Base-by-base conservation (phyloP, 2,113 vertebrate genomes). In the Irena cyanogastra region DNA sequence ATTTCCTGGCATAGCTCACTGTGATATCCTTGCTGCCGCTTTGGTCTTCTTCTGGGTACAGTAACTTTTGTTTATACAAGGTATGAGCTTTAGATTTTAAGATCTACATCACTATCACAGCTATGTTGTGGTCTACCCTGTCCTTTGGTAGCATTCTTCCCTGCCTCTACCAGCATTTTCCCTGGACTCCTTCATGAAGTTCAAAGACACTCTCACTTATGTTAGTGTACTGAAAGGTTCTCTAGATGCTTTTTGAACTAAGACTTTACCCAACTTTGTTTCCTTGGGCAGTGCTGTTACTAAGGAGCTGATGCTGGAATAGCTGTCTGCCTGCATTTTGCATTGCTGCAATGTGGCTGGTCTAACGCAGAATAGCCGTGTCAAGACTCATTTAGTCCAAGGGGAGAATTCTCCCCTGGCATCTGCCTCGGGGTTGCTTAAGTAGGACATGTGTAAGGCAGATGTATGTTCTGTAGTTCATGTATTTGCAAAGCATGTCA, bases 311-410 rank as follows among this genome's bases (percentile, higher is more conserved):
- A 57, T 53, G 42, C 21, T 91, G 70, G 71, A 87, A 42, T 79
- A 84, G 61, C 89, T 95, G 94, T 89, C 93, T 83, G 74, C 50
- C 70, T 87, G 70, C 28, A 80, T 95, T 87, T 93, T 61, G 45
- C 42, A 10, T 65, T 91, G 53, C 49, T 59, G 26, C 60, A 42
- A 21, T 3, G 2, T 53, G 74, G 41, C 72, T 92, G 65, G 44
- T 78, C 77, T 91, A 60, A 87, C 70, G 57, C 57, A 30, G 61
- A 71, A 45, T 50, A 90, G 81, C 57, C 11, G 0, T 77, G 81
- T 94, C 89, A 85, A 54, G 74, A 50, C 45, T 85, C 57, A 47
- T 89, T 93, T 66, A 64, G 4, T 87, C 74, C 47, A 24, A 79
- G 70, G 75, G 74, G 70, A 71, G 76, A 76, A 85, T 83, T 11